Percentiles rank a stretch among this genome's conserved stretches.
phyloP scores from a whole-genome alignment of 2,797 vertebrate species.

The Pempheris klunzingeri region DNA sequence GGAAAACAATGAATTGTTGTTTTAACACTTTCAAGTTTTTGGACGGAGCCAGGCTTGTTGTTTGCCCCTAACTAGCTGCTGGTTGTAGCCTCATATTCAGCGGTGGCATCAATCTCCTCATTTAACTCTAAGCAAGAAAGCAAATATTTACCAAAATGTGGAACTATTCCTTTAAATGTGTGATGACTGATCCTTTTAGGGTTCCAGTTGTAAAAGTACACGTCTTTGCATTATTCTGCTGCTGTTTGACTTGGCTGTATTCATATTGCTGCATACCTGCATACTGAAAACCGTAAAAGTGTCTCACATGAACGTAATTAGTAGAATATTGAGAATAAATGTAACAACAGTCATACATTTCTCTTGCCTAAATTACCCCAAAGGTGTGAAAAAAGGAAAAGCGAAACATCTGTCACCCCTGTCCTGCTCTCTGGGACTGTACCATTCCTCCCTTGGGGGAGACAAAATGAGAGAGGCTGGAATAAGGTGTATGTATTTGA shows the following conservation, averaged over 20 bases:
- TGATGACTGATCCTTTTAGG: neutral
- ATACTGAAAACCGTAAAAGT: conserved; percentile 20
- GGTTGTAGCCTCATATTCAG: neutral
- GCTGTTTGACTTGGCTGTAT: conserved; percentile 14
- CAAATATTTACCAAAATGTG: neutral
- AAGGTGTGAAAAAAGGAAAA: conserved; percentile 27
- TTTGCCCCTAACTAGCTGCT: neutral
- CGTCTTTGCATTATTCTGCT: conserved; percentile 19
- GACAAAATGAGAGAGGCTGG: conserved; percentile 54
- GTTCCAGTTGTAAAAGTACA: neutral
- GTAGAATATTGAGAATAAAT: conserved; percentile 47
- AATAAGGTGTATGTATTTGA: conserved; percentile 49
- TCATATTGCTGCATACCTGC: neutral
- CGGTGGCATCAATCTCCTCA: neutral
- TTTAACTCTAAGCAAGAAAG: neutral
- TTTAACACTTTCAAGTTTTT: neutral
- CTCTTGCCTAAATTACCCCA: conserved; percentile 47
- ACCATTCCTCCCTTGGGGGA: conserved; percentile 45
- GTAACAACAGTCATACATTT: conserved; percentile 39
- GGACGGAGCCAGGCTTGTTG: neutral
- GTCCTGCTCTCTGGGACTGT: conserved; percentile 62
- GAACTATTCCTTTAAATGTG: neutral
- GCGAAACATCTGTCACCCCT: conserved; percentile 68
- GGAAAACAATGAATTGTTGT: neutral
- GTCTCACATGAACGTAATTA: conserved; percentile 52